phyloP scores from a whole-genome alignment of 2,797 vertebrate species.

The Falco berigora region DNA sequence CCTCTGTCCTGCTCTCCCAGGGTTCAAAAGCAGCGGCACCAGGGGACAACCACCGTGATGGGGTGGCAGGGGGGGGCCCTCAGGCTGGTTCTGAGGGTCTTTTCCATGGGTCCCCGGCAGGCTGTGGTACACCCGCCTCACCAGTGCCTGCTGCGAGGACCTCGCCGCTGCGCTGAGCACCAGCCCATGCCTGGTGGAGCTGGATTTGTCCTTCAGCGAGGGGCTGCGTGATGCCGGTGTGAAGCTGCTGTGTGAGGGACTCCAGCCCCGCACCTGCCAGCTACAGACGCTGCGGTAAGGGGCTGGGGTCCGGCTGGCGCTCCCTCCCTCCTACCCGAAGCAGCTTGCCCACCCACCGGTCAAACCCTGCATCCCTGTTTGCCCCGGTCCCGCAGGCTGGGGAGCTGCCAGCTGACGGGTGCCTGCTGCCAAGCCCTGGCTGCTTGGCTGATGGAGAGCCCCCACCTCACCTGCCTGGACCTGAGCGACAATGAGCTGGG shows the following conservation, averaged over 20 bases:
- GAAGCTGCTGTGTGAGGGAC: neutral
- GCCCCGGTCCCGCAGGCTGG: neutral
- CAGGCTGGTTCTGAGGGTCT: rapidly evolving
- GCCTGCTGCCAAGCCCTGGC: neutral
- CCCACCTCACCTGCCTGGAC: neutral
- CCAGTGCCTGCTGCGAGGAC: neutral
- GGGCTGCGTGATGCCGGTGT: neutral
- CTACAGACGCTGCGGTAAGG: neutral
- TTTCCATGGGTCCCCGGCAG: neutral
- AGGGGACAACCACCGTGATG: rapidly evolving
- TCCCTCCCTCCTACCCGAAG: neutral
- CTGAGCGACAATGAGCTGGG: neutral
- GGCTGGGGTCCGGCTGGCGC: rapidly evolving
- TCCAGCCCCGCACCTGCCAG: neutral
- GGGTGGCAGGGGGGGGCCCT: rapidly evolving
- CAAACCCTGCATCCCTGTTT: rapidly evolving
- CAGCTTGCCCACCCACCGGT: rapidly evolving
- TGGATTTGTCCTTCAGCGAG: conserved; percentile 21
- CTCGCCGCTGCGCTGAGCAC: neutral
- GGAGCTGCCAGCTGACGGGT: neutral
- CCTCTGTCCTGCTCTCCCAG: neutral
- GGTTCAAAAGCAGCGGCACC: rapidly evolving
- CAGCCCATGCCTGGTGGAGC: neutral
- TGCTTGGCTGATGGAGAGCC: rapidly evolving
- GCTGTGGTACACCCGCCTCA: neutral